A percentile compares a stretch with the other conserved stretches of the same genome.
These are phyloP conservation scores for Camponotus vicinus DNA, from an alignment of 1,140 invertebrate genomes.

Conservation along the genomic window DNA sequence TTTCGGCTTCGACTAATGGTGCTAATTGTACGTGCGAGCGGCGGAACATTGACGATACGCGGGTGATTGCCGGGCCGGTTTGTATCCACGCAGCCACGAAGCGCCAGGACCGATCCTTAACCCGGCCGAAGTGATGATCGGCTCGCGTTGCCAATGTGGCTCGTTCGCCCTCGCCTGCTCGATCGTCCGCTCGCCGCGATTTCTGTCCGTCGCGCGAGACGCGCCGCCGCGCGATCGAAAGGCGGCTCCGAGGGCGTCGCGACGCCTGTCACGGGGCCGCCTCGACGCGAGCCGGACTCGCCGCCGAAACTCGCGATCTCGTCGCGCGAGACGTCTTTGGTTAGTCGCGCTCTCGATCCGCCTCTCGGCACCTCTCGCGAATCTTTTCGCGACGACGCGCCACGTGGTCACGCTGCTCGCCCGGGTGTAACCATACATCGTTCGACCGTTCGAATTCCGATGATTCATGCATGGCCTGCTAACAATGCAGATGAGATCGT, in stretches of 20 bases:
- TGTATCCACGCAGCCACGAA: conserved; percentile 60
- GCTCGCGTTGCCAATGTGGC: conserved; percentile 79
- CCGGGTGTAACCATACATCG: conserved; percentile 51
- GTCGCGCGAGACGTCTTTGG: conserved; percentile 45
- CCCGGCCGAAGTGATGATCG: conserved; percentile 71
- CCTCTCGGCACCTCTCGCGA: conserved; percentile 37
- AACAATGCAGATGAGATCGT: neutral
- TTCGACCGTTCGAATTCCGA: too few relatives aligned
- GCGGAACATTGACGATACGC: conserved; percentile 70
- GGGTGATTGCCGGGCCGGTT: conserved; percentile 71
- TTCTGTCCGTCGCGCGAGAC: conserved; percentile 44
- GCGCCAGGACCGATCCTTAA: neutral
- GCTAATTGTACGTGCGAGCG: conserved; percentile 77
- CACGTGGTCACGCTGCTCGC: conserved; percentile 52
- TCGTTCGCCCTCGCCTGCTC: conserved; percentile 78
- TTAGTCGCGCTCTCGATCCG: conserved; percentile 34
- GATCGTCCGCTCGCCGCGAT: conserved; percentile 45
- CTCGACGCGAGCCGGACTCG: too few relatives aligned
- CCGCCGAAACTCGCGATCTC: neutral
- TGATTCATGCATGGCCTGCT: neutral
- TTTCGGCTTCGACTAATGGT: conserved; percentile 82
- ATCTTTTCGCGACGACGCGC: conserved; percentile 45
- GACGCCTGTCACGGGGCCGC: neutral
- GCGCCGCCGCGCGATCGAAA: neutral
- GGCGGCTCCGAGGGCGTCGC: neutral